Evolutionary conservation across 2,113 vertebrate genomes (phyloP).

Genomic region (Chitala chitala): DNA sequence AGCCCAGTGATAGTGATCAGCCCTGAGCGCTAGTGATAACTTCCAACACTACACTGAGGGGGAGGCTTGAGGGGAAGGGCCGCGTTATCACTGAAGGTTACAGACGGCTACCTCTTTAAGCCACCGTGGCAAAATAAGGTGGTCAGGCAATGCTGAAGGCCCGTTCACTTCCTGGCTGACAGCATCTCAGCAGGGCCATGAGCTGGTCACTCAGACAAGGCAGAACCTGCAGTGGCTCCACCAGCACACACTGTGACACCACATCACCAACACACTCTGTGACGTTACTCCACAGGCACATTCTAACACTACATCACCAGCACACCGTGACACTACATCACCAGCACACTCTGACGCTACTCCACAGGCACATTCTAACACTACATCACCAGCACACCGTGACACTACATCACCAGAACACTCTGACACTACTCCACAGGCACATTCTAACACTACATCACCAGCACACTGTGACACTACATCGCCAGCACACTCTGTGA

Average conservation of each 20-base stretch:
- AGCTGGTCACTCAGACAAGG: not conserved
- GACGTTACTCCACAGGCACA: not conserved
- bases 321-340: too few relatives aligned
- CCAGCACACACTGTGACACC: too few relatives aligned
- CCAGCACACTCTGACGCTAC: too few relatives aligned
- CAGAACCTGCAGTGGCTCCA: not conserved
- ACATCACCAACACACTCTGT: not conserved
- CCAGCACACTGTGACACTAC: too few relatives aligned
- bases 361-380: too few relatives aligned
- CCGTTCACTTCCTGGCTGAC: not conserved
- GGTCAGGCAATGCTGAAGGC: not conserved
- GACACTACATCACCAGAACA: too few relatives aligned
- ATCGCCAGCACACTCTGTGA: too few relatives aligned
- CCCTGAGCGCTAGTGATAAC: slow-evolving; percentile 36
- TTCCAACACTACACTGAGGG: slow-evolving; percentile 24
- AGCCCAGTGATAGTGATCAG: slow-evolving; percentile 45
- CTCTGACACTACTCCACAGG: too few relatives aligned
- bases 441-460: too few relatives aligned
- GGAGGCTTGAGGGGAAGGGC: slow-evolving; percentile 20
- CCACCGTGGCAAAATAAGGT: not conserved
- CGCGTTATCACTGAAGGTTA: slow-evolving; percentile 6
- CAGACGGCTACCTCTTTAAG: not conserved
- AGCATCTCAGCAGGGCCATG: not conserved
- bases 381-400: too few relatives aligned
- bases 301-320: too few relatives aligned